Conservation (phyloP, 2,113 vertebrate genomes). For the Marmota monax region DNA sequence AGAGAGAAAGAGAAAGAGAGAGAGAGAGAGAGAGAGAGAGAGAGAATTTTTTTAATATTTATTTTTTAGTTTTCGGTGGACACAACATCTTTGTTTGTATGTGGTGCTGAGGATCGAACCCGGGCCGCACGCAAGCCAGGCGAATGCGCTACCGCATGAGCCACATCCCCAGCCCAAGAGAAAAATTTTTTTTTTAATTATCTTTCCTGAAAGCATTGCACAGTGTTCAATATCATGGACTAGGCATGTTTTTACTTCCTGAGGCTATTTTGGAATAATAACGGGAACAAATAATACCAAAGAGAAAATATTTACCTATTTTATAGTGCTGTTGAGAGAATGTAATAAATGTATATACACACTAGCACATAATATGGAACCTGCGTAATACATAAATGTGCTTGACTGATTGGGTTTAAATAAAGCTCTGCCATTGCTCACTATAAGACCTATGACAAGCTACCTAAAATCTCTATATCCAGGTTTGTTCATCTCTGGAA, state of each 20-base stretch:
- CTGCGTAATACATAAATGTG: background rate
- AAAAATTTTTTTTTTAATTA: background rate
- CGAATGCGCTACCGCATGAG: fast-evolving
- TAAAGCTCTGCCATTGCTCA: background rate
- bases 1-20: too few species aligned
- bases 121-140: too few species aligned
- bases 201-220: background rate
- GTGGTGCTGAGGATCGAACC: too few species aligned
- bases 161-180: too few species aligned
- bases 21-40: too few species aligned
- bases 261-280: background rate
- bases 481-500: background rate
- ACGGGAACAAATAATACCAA: background rate
- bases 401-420: background rate
- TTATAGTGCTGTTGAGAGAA: background rate
- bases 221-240: background rate
- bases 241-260: background rate
- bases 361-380: background rate
- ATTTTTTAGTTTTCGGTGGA: too few species aligned
- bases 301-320: background rate
- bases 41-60: too few species aligned
- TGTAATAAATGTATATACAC: background rate
- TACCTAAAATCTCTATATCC: background rate
- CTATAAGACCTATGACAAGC: background rate
- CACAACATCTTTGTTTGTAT: too few species aligned